phyloP scores from a whole-genome alignment of 2,888 invertebrate genomes.

The Ceraclea dissimilis region DNA sequence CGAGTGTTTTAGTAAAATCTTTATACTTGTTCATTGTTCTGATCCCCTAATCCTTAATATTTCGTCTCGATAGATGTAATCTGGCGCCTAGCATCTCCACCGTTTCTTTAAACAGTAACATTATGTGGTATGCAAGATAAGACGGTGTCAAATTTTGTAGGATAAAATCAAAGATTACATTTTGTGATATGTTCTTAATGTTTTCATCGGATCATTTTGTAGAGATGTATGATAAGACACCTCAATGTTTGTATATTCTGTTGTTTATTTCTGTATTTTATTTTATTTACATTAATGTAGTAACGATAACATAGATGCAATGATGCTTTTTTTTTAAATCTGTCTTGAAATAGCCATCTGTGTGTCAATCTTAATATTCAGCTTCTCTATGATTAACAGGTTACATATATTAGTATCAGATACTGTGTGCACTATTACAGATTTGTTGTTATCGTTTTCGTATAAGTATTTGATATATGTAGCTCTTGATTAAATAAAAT shows the following conservation, averaged over 20 bases:
- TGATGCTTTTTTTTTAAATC: too few relatives aligned
- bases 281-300: background rate
- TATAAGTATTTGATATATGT: too few relatives aligned
- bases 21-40: constrained; percentile 17
- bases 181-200: constrained; percentile 4
- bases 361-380: too few relatives aligned
- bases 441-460: too few relatives aligned
- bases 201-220: constrained; percentile 16
- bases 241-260: constrained; percentile 10
- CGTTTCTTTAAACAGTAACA: background rate
- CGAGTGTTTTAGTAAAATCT: constrained; percentile 18
- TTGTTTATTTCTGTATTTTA: background rate
- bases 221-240: constrained; percentile 19
- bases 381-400: too few relatives aligned
- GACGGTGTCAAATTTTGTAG: constrained; percentile 16
- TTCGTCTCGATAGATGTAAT: constrained; percentile 18
- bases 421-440: too few relatives aligned
- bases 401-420: too few relatives aligned
- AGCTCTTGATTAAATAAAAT: too few relatives aligned
- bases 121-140: constrained; percentile 5
- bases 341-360: too few relatives aligned
- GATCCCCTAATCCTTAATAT: constrained; percentile 6
- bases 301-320: background rate
- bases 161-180: constrained; percentile 15
- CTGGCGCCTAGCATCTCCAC: constrained; percentile 23